phyloP scores from a whole-genome alignment of 2,888 invertebrate species.

The Caenorhabditis sp. region DNA sequence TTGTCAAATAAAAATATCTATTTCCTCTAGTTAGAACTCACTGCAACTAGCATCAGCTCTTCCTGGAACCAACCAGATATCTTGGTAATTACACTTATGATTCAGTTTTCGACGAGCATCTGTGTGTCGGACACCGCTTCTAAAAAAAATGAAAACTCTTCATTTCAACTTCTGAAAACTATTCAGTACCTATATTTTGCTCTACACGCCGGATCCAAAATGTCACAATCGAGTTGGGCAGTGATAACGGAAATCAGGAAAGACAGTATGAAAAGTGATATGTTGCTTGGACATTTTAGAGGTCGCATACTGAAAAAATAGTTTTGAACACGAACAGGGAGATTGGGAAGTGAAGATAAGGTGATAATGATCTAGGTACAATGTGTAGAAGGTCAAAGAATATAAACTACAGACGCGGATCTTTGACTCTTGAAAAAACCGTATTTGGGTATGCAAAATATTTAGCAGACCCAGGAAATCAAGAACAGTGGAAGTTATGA shows the following conservation, averaged over 20 bases:
- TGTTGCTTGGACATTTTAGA: conserved; percentile 20
- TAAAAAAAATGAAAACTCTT: conserved; percentile 4
- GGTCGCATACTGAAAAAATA: conserved; percentile 53
- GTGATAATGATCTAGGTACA: too few relatives aligned
- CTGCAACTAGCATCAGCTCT: conserved; percentile 82
- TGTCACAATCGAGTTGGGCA: conserved; percentile 76
- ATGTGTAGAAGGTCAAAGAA: too few relatives aligned
- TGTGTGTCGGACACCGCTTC: conserved; percentile 58
- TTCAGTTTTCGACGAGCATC: conserved; percentile 64
- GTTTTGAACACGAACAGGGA: too few relatives aligned
- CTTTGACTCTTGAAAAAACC: too few relatives aligned
- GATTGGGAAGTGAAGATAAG: too few relatives aligned
- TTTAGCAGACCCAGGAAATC: too few relatives aligned
- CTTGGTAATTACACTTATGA: conserved; percentile 79
- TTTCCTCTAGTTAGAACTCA: conserved; percentile 68
- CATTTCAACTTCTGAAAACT: not conserved
- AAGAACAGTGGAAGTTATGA: not conserved
- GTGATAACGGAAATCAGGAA: conserved; percentile 20
- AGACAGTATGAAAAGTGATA: conserved; percentile 36
- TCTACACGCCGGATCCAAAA: conserved; percentile 79
- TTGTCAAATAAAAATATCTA: not conserved
- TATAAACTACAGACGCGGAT: too few relatives aligned
- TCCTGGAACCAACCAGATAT: conserved; percentile 82
- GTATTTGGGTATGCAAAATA: too few relatives aligned
- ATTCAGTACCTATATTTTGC: conserved; percentile 64